Base-by-base conservation (phyloP, 2,888 invertebrate genomes). In the Brenthis daphne region DNA sequence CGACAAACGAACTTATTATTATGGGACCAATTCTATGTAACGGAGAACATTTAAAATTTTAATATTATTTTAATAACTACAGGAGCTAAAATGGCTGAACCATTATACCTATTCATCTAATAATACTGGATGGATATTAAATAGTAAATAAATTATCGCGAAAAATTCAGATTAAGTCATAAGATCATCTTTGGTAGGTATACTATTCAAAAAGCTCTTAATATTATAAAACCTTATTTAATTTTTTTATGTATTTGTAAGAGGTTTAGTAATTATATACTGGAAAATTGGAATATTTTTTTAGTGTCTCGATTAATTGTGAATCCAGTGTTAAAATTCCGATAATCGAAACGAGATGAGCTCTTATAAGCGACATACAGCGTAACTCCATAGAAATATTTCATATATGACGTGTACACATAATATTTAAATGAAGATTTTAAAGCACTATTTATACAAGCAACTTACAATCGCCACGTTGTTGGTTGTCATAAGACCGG, bases 51-150 rank as follows among this genome's bases (percentile, higher is more conserved):
- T 65, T 61, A 68, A 54, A 20, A 60, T 63, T 64, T 60, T 69
- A 72, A 70, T 64, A 65, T 54, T 83, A 76, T 83, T 84, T 85
- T 74, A 77, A 85, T 85, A 85, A 82, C 85, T 86, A 87, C 85
- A 88, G 85, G 85, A 88, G 82, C 86, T 89, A 89, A 81, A 85
- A 87, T 85, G 85, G 83, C 80, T 80, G 75, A 75, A 81, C 83
- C 83, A 84, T 86, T 86, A 89, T 74, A 88, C 83, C 85, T 89
- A 89, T 87, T 85, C 83, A 85, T 90, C 89, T 91, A 91, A 90
- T 90, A 90, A 92, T 91, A 92, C 89, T 92, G 92, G 91, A 92
- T 90, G 90, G 90, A 91, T 83, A 90, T 88, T 89, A 87, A 86
- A 86, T 89, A 83, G 85, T 63, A 53, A 87, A 86, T 87, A 87